Evolutionary conservation across 1,140 invertebrate species (phyloP).

Genomic region (Ceratina japonica): DNA sequence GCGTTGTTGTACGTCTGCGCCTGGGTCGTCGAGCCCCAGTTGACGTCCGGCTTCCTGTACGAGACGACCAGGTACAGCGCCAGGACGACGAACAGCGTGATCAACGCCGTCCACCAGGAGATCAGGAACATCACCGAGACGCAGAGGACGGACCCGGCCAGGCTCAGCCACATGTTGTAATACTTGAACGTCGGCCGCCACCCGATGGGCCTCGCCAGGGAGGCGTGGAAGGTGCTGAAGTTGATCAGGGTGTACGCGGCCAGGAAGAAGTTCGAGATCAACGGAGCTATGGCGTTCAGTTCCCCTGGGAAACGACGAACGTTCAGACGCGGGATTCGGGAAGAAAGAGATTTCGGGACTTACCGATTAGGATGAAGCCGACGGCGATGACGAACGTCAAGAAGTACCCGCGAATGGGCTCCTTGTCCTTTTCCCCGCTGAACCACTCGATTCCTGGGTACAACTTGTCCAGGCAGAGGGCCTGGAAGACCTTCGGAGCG

Average conservation of each 20-base stretch:
- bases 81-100: constrained; percentile 91
- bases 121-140: constrained; percentile 97
- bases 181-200: constrained; percentile 95
- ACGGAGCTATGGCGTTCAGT: constrained; percentile 94
- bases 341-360: too few species aligned
- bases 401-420: constrained; percentile 94
- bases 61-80: constrained; percentile 93
- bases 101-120: constrained; percentile 94
- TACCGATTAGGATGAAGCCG: constrained; percentile 93
- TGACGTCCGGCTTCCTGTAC: constrained; percentile 94
- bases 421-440: constrained; percentile 94
- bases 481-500: constrained; percentile 97
- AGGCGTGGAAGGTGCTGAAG: constrained; percentile 98
- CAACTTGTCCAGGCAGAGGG: constrained; percentile 96
- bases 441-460: constrained; percentile 97
- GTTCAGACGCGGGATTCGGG: too few species aligned
- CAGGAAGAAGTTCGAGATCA: constrained; percentile 99
- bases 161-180: constrained; percentile 97
- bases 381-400: constrained; percentile 94
- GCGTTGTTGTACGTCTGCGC: constrained; percentile 97
- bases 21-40: constrained; percentile 98
- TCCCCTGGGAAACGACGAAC: constrained; percentile 82
- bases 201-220: constrained; percentile 90
- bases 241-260: constrained; percentile 98
- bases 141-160: constrained; percentile 92